Percentiles rank a stretch among this genome's conserved stretches.
Conservation (phyloP, 23 tunicate species). For the Clavelina lepadiformis region DNA sequence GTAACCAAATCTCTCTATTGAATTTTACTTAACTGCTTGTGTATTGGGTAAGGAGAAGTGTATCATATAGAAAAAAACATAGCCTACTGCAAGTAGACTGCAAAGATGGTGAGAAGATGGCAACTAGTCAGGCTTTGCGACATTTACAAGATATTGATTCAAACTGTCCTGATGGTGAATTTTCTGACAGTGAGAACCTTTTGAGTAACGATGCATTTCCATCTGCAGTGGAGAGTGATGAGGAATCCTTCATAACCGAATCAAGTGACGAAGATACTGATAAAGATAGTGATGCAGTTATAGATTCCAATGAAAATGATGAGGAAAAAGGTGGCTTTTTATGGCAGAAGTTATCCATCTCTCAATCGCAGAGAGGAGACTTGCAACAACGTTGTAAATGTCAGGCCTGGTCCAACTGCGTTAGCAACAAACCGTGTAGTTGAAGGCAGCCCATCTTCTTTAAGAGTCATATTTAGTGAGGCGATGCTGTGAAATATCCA, state of each 20-base stretch:
- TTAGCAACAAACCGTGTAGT: background rate
- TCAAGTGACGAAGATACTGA: constrained; percentile 9
- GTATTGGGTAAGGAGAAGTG: background rate
- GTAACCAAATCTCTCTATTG: background rate
- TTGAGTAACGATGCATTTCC: background rate
- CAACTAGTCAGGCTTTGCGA: background rate
- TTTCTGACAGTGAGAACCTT: background rate
- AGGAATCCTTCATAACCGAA: constrained; percentile 2
- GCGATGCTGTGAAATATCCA: constrained; percentile 6
- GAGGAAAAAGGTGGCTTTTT: constrained; percentile 9
- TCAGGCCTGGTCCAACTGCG: constrained; percentile 19
- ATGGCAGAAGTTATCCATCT: background rate
- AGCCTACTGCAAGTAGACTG: background rate
- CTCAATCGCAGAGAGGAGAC: constrained; percentile 1
- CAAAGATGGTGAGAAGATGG: background rate
- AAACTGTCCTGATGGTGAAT: background rate
- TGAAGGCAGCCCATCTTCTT: constrained; percentile 4
- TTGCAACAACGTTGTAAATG: constrained; percentile 9
- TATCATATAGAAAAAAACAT: background rate
- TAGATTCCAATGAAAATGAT: constrained; percentile 3
- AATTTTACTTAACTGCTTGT: background rate
- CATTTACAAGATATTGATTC: background rate
- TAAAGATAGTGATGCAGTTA: constrained; percentile 1
- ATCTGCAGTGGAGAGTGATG: constrained; percentile 5
- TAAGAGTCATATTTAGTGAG: constrained; percentile 1